A percentile compares a stretch with the other conserved stretches of the same genome.
phyloP scores from a whole-genome alignment of 2,113 vertebrate species.

The human region DNA sequence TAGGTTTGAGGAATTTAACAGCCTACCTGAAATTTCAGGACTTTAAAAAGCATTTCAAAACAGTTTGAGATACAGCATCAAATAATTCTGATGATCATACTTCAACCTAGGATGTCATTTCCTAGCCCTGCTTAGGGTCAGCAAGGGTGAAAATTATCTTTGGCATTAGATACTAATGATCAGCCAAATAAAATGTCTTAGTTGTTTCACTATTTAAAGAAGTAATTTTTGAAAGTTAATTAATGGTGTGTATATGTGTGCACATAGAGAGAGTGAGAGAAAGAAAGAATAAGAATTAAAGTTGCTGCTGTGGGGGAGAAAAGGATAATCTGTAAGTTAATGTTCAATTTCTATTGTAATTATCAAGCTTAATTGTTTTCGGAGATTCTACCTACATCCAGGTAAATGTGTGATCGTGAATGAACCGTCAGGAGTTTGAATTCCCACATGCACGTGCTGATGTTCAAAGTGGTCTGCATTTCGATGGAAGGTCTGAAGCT shows the following conservation, averaged over 20 bases:
- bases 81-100: neutral
- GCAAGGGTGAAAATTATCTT: neutral
- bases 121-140: neutral
- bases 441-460: fast-evolving
- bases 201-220: neutral
- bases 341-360: neutral
- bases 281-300: neutral
- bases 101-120: neutral
- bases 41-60: constrained; percentile 7
- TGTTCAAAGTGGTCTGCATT: fast-evolving
- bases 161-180: neutral
- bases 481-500: neutral
- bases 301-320: neutral
- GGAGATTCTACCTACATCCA: neutral
- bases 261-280: neutral
- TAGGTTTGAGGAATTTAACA: neutral
- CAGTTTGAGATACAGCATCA: neutral
- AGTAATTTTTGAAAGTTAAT: neutral
- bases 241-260: neutral
- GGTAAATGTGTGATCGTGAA: neutral
- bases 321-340: neutral
- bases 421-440: neutral
- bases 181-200: neutral
- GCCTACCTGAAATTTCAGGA: neutral
- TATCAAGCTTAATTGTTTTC: neutral